Percentiles rank a stretch among this genome's conserved stretches.
phyloP scores from a whole-genome alignment of 2,888 invertebrate species.

The Junonia oenone region DNA sequence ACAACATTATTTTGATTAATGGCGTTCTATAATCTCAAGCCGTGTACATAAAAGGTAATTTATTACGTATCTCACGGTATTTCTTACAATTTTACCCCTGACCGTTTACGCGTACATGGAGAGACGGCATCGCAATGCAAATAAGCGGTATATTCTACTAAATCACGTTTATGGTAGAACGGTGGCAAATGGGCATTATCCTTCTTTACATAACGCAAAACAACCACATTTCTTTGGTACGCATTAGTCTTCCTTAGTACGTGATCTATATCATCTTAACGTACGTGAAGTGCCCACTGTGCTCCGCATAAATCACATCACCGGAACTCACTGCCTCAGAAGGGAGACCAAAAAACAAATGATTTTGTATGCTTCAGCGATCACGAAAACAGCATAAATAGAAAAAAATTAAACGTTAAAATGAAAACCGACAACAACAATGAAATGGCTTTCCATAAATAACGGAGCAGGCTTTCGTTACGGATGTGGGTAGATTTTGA shows the following conservation, averaged over 20 bases:
- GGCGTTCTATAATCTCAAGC: too few relatives aligned
- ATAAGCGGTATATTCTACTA: slow-evolving; percentile 62
- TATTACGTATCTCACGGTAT: slow-evolving; percentile 44
- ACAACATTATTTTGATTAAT: not conserved
- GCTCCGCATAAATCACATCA: slow-evolving; percentile 50
- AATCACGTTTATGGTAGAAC: slow-evolving; percentile 57
- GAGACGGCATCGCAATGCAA: slow-evolving; percentile 63
- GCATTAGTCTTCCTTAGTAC: slow-evolving; percentile 47
- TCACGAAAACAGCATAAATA: slow-evolving; percentile 60
- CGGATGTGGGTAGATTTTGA: slow-evolving; percentile 74
- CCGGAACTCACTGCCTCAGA: slow-evolving; percentile 55
- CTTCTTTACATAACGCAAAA: slow-evolving; percentile 51
- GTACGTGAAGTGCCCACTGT: slow-evolving; percentile 40
- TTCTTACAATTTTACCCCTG: slow-evolving; percentile 59
- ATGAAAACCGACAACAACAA: slow-evolving; percentile 73
- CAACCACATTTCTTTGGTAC: slow-evolving; percentile 48
- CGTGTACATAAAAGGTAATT: not conserved
- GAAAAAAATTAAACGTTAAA: slow-evolving; percentile 68
- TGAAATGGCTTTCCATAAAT: slow-evolving; percentile 74
- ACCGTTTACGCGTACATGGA: slow-evolving; percentile 50
- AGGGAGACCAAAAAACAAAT: slow-evolving; percentile 61
- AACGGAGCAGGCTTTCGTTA: slow-evolving; percentile 71
- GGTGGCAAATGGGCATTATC: slow-evolving; percentile 49
- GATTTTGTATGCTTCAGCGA: slow-evolving; percentile 49
- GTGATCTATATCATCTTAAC: slow-evolving; percentile 43